phyloP scores from a whole-genome alignment of 2,888 invertebrate genomes.

The Lasioglossum villosulum region DNA sequence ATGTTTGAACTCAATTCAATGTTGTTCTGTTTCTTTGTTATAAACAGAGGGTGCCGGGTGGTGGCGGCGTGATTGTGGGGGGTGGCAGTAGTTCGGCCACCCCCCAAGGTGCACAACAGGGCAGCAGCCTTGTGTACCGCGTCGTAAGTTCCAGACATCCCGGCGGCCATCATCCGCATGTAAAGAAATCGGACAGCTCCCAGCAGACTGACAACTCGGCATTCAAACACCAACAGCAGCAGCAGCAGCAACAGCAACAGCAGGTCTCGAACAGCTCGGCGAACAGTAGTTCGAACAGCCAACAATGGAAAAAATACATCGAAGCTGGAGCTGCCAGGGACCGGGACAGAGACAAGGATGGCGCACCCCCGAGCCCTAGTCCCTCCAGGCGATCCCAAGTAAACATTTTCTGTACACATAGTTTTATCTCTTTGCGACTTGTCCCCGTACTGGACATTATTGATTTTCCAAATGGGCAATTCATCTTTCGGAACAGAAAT shows the following conservation, averaged over 20 bases:
- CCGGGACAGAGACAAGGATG: slow-evolving; percentile 82
- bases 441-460: slow-evolving; percentile 12
- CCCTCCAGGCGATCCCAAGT: slow-evolving; percentile 82
- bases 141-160: slow-evolving; percentile 81
- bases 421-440: slow-evolving; percentile 10
- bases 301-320: slow-evolving; percentile 85
- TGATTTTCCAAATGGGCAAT: slow-evolving; percentile 33
- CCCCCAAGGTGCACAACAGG: slow-evolving; percentile 82
- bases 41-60: slow-evolving; percentile 81
- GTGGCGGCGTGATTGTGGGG: slow-evolving; percentile 82
- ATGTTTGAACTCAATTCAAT: neutral
- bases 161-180: slow-evolving; percentile 79
- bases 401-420: slow-evolving; percentile 40
- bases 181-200: slow-evolving; percentile 85
- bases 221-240: slow-evolving; percentile 81
- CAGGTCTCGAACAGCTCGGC: slow-evolving; percentile 71
- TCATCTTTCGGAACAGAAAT: neutral
- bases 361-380: slow-evolving; percentile 82
- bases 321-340: slow-evolving; percentile 83
- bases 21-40: neutral
- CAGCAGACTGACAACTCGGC: slow-evolving; percentile 86
- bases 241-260: slow-evolving; percentile 73
- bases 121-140: slow-evolving; percentile 81
- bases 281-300: slow-evolving; percentile 82
- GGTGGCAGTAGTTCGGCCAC: slow-evolving; percentile 83